phyloP scores from a whole-genome alignment of 1,140 invertebrate species.

The Bombus terrestris region DNA sequence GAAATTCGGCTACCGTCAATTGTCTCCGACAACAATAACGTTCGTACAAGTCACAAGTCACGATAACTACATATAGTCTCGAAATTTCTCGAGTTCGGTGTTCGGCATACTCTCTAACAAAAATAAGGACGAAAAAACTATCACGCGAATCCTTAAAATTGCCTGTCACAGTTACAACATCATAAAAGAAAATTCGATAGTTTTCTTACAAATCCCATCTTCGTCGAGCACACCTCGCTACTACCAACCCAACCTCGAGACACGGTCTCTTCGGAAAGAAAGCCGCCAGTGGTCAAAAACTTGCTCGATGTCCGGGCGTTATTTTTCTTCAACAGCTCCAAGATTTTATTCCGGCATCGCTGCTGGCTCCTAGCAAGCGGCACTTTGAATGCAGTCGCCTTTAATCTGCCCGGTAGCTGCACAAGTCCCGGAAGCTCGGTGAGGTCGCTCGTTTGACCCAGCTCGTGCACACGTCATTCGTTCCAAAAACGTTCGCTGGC shows the following conservation, averaged over 20 bases:
- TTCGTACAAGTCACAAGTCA: no score
- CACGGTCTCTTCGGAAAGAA: neutral
- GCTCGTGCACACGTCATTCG: slow-evolving; percentile 7
- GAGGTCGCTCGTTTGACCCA: neutral
- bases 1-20: no score
- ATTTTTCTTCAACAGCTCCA: neutral
- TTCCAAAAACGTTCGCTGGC: slow-evolving; percentile 4
- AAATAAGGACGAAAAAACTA: no score
- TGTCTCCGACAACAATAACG: no score
- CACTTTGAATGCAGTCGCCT: neutral
- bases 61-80: no score
- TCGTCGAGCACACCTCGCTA: neutral
- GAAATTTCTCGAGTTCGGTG: no score
- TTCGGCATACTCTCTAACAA: no score
- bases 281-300: neutral
- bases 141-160: no score
- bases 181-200: no score
- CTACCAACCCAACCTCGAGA: neutral
- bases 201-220: neutral
- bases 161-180: no score
- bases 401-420: neutral
- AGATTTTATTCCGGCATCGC: neutral
- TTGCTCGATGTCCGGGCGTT: no score
- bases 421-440: neutral
- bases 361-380: no score